These are phyloP conservation scores for Eristalis tenax DNA, from an alignment of 2,888 invertebrate genomes.

Conservation along the genomic window DNA sequence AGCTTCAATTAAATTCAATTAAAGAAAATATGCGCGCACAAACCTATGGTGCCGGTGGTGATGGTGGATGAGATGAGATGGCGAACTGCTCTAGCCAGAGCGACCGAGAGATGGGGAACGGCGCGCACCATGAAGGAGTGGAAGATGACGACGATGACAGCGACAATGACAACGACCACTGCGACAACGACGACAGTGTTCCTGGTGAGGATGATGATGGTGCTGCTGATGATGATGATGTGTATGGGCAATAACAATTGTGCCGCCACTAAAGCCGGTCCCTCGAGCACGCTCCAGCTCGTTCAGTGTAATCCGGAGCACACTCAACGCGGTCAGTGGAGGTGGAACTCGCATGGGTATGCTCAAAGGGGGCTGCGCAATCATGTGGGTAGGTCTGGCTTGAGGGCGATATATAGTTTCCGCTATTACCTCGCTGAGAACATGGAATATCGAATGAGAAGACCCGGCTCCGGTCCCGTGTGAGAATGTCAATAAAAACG, in stretches of 20 bases:
- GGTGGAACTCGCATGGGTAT: constrained; percentile 19
- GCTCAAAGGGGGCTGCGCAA: constrained; percentile 6
- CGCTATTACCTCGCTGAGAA: constrained; percentile 37
- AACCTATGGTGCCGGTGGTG: neutral
- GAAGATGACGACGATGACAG: constrained; percentile 46
- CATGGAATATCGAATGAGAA: constrained; percentile 48
- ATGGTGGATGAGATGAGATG: neutral
- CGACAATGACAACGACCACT: constrained; percentile 31
- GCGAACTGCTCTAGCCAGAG: constrained; percentile 33
- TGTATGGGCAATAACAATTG: constrained; percentile 49
- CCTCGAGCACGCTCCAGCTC: constrained; percentile 19
- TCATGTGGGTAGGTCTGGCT: constrained; percentile 25
- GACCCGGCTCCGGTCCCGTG: constrained; percentile 27
- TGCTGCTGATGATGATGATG: constrained; percentile 8
- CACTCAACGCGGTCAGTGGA: constrained; percentile 2
- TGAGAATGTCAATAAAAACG: constrained; percentile 32
- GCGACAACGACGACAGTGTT: neutral
- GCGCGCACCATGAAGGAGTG: constrained; percentile 26
- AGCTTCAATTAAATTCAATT: constrained; percentile 71
- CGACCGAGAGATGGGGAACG: constrained; percentile 17
- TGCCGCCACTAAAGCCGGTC: constrained; percentile 14
- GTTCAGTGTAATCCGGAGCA: neutral
- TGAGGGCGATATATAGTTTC: constrained; percentile 46
- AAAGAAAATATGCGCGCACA: constrained; percentile 68
- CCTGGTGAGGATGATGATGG: constrained; percentile 6